These are phyloP conservation scores for Parnassius smintheus DNA, from an alignment of 2,888 invertebrate species.

Conservation along the genomic window DNA sequence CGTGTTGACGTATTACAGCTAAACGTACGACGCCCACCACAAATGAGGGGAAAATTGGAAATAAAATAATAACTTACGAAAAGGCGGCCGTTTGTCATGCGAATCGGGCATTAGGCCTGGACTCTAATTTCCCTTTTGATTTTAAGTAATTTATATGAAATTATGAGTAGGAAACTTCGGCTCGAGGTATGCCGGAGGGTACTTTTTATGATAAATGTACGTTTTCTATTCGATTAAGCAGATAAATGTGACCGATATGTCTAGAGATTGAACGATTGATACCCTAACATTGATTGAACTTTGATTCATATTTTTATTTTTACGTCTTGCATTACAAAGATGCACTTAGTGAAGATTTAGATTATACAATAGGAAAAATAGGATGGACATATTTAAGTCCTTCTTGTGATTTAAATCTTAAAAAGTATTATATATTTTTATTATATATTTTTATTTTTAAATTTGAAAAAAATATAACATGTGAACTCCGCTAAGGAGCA, in stretches of 20 bases:
- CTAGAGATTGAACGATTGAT: constrained; percentile 64
- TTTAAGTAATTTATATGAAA: constrained; percentile 78
- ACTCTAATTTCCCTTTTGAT: constrained; percentile 74
- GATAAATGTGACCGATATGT: constrained; percentile 57
- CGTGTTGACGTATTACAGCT: constrained; percentile 64
- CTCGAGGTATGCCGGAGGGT: constrained; percentile 47
- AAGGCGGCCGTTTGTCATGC: constrained; percentile 66
- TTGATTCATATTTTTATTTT: too few species aligned
- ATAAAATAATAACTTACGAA: constrained; percentile 68
- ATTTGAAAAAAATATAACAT: too few species aligned
- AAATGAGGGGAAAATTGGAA: constrained; percentile 50
- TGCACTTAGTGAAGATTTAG: too few species aligned
- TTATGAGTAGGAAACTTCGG: constrained; percentile 60
- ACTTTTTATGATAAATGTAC: constrained; percentile 61
- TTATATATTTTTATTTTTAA: too few species aligned
- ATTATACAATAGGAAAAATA: too few species aligned
- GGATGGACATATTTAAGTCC: too few species aligned
- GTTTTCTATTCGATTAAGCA: constrained; percentile 69
- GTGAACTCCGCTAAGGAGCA: too few species aligned
- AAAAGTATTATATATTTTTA: too few species aligned
- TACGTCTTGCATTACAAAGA: too few species aligned
- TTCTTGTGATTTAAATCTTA: too few species aligned
- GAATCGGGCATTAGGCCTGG: constrained; percentile 69
- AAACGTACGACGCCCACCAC: constrained; percentile 66
- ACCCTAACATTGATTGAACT: constrained; percentile 27